phyloP scores from a whole-genome alignment of 2,113 vertebrate species.

The Rhynchomys soricoides region DNA sequence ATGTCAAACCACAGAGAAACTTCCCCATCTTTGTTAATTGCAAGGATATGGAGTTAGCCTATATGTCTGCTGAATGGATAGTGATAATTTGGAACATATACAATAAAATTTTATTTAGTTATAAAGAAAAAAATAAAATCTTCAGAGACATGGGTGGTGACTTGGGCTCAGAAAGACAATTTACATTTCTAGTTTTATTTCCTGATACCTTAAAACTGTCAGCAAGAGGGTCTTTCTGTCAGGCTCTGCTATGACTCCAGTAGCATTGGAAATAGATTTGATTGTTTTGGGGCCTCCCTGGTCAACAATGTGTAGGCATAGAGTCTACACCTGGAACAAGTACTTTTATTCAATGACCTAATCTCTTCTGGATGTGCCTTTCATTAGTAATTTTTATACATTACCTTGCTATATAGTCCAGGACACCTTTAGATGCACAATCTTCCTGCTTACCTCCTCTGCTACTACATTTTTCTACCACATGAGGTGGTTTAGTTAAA shows the following conservation, averaged over 20 bases:
- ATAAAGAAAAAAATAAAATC: neutral
- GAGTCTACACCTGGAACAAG: neutral
- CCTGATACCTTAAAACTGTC: no score
- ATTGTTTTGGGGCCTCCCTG: accelerated
- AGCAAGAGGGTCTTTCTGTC: neutral
- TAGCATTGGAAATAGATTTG: neutral
- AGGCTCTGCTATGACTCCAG: no score
- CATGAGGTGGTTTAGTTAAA: neutral
- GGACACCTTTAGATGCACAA: neutral
- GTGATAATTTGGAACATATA: neutral
- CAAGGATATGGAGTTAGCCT: neutral
- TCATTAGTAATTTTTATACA: neutral
- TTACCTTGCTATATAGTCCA: neutral
- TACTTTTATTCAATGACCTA: neutral
- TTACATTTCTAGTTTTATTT: neutral
- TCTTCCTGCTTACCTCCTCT: neutral
- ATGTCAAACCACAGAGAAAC: no score
- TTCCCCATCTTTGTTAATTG: neutral
- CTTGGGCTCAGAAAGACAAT: neutral
- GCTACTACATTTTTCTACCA: neutral
- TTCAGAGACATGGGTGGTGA: neutral
- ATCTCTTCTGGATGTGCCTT: neutral
- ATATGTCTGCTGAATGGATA: no score
- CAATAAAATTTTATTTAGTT: neutral
- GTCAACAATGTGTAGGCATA: neutral